These are phyloP conservation scores for Drosophila robusta DNA, from an alignment of 2,888 invertebrate species.

Conservation along the genomic window DNA sequence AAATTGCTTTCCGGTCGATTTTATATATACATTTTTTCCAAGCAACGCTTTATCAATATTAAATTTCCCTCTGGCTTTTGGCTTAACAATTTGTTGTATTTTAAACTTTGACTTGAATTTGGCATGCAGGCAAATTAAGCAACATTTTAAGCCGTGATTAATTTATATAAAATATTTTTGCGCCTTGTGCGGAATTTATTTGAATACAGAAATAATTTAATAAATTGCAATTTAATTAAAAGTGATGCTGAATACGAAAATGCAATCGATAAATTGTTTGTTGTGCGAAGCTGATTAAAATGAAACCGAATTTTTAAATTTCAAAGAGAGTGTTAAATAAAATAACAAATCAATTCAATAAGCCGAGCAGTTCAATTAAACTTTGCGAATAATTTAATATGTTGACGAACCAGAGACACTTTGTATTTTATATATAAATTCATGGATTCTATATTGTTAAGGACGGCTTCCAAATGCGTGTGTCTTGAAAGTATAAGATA, in stretches of 20 bases:
- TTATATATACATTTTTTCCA: slow-evolving; percentile 25
- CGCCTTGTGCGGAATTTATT: background rate
- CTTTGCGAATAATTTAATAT: no score
- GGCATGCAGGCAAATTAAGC: slow-evolving; percentile 21
- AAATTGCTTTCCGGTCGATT: slow-evolving; percentile 70
- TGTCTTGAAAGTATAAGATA: no score
- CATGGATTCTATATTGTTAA: no score
- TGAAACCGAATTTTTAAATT: background rate
- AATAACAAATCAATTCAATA: background rate
- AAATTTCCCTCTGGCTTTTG: slow-evolving; percentile 37
- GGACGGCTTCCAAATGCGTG: no score
- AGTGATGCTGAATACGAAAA: background rate
- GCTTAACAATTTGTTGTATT: slow-evolving; percentile 1
- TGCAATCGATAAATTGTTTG: background rate
- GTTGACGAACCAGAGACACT: no score
- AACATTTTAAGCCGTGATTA: slow-evolving; percentile 36
- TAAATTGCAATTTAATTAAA: slow-evolving; percentile 18
- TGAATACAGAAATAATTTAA: slow-evolving; percentile 12
- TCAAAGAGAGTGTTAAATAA: background rate
- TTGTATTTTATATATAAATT: no score
- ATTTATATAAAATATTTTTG: slow-evolving; percentile 15
- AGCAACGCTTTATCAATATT: slow-evolving; percentile 51
- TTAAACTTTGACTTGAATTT: slow-evolving; percentile 2
- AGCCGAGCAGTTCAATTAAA: background rate
- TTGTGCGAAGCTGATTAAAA: slow-evolving; percentile 1